phyloP scores from a whole-genome alignment of 2,113 vertebrate species.

The Cranoglanis bouderius region DNA sequence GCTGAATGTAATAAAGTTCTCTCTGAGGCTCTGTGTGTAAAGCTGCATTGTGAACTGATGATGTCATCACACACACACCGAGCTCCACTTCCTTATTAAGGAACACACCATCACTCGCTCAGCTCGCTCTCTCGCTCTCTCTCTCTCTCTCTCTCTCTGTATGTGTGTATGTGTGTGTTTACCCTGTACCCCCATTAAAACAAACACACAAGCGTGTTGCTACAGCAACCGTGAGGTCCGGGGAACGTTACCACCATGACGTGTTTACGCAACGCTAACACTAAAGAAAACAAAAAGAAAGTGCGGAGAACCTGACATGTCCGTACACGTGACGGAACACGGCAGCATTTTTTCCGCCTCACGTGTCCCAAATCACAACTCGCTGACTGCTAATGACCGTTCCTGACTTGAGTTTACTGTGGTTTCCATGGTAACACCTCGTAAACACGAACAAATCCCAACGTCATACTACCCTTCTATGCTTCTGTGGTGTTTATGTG shows the following conservation, averaged over 20 bases:
- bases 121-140: neutral
- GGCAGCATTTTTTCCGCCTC: neutral
- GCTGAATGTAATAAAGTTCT: neutral
- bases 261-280: neutral
- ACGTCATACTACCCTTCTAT: no score
- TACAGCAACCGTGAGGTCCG: neutral
- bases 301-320: neutral
- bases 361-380: neutral
- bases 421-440: neutral
- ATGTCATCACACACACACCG: conserved; percentile 66
- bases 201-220: neutral
- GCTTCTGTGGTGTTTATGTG: neutral
- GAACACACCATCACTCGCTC: neutral
- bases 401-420: neutral
- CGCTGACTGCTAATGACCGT: neutral
- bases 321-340: neutral
- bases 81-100: conserved; percentile 57
- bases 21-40: neutral
- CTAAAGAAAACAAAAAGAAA: neutral
- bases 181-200: neutral
- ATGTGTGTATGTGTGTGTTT: conserved; percentile 40
- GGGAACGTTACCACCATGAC: neutral
- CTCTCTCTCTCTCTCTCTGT: neutral
- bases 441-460: neutral
- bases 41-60: conserved; percentile 57